Evolutionary conservation across 2,797 vertebrate genomes (phyloP).

Genomic region (Hyperoplus lanceolatus): DNA sequence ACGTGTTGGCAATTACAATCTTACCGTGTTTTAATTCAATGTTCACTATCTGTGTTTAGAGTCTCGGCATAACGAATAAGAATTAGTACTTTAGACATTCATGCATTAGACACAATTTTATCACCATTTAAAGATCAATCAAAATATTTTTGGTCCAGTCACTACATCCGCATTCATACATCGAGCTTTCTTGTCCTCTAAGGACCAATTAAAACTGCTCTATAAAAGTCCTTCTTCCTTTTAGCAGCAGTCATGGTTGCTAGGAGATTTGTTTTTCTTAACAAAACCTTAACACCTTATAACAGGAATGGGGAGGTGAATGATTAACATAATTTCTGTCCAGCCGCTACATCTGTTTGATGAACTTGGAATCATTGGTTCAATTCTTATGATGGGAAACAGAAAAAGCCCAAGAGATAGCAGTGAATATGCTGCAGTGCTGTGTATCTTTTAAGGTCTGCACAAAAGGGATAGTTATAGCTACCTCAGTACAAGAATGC

Average conservation of each 20-base stretch:
- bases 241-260: constrained; percentile 13
- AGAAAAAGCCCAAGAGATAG: constrained; percentile 10
- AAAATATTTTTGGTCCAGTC: neutral
- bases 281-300: constrained; percentile 21
- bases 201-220: neutral
- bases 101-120: neutral
- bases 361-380: constrained; percentile 36
- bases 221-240: neutral
- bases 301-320: constrained; percentile 14
- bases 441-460: constrained; percentile 6
- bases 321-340: constrained; percentile 18
- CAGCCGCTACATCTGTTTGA: constrained; percentile 32
- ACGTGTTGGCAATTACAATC: neutral
- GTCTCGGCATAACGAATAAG: too few species aligned
- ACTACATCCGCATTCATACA: neutral
- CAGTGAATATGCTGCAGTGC: neutral
- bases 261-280: constrained; percentile 21
- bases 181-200: neutral
- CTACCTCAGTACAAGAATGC: neutral
- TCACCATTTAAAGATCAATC: neutral
- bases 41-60: too few species aligned
- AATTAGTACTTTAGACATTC: too few species aligned
- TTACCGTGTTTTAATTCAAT: neutral
- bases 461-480: constrained; percentile 12
- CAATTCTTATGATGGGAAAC: constrained; percentile 33